Conservation (phyloP, 1,140 invertebrate genomes). For the Metopolophium dirhodum region DNA sequence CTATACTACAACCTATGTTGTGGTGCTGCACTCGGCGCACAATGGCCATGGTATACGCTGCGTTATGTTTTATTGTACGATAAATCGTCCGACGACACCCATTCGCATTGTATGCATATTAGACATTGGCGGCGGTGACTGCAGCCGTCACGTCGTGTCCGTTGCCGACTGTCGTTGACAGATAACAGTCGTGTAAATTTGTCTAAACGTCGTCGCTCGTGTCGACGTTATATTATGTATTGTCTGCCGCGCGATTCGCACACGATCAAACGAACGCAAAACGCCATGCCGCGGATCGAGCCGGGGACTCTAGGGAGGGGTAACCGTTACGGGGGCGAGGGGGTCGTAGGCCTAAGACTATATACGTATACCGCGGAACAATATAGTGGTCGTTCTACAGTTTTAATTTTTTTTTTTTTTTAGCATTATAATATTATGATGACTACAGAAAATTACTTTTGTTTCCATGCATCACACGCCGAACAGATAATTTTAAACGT, state of each 20-base stretch:
- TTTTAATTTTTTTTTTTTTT: too few relatives aligned
- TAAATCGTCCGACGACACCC: conserved; percentile 40
- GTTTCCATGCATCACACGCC: not conserved
- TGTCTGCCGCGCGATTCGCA: not conserved
- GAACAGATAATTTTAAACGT: too few relatives aligned
- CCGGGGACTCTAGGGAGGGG: not conserved
- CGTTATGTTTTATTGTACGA: not conserved
- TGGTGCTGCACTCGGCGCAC: not conserved
- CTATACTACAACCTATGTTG: not conserved
- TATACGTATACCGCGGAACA: too few relatives aligned
- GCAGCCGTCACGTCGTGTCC: conserved; percentile 16
- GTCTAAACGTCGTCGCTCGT: conserved; percentile 25
- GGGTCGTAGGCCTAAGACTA: too few relatives aligned
- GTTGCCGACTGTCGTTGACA: not conserved
- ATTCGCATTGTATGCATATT: conserved; percentile 39
- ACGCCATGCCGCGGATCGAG: not conserved
- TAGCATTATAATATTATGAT: too few relatives aligned
- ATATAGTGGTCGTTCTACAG: too few relatives aligned
- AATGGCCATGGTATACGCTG: not conserved
- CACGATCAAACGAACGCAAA: not conserved
- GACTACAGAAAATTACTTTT: not conserved
- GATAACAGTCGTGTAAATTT: conserved; percentile 28
- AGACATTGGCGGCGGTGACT: conserved; percentile 1
- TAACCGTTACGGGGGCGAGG: too few relatives aligned
- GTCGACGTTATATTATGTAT: not conserved